phyloP scores from a whole-genome alignment of 2,113 vertebrate genomes.

The Vulpes ferrilata region DNA sequence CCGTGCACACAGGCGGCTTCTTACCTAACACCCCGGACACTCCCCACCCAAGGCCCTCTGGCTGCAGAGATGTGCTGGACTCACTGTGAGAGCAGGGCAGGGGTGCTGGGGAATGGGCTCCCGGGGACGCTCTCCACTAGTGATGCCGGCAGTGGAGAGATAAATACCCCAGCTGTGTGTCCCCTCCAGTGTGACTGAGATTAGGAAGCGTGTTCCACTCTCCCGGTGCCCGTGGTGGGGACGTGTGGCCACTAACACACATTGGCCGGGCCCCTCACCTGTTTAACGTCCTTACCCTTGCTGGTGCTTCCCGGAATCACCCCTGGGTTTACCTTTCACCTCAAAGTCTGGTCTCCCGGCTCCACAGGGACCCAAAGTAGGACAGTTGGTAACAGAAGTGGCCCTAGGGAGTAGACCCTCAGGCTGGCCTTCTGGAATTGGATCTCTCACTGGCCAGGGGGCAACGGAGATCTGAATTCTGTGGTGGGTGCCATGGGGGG shows the following conservation, averaged over 20 bases:
- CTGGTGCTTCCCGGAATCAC: background rate
- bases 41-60: background rate
- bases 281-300: background rate
- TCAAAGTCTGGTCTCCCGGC: background rate
- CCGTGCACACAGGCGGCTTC: accelerated
- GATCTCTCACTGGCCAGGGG: background rate
- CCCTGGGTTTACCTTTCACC: background rate
- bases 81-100: background rate
- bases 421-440: background rate
- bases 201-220: background rate
- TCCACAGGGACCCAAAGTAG: background rate
- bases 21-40: background rate
- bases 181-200: background rate
- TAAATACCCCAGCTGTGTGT: background rate
- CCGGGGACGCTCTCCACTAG: background rate
- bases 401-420: background rate
- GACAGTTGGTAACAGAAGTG: background rate
- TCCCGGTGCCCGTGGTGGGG: background rate
- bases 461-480: background rate
- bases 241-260: background rate
- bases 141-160: background rate
- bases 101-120: no score
- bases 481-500: background rate
- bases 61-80: background rate
- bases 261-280: background rate